Conservation (phyloP, 2,797 vertebrate species). For the Discoglossus pictus region DNA sequence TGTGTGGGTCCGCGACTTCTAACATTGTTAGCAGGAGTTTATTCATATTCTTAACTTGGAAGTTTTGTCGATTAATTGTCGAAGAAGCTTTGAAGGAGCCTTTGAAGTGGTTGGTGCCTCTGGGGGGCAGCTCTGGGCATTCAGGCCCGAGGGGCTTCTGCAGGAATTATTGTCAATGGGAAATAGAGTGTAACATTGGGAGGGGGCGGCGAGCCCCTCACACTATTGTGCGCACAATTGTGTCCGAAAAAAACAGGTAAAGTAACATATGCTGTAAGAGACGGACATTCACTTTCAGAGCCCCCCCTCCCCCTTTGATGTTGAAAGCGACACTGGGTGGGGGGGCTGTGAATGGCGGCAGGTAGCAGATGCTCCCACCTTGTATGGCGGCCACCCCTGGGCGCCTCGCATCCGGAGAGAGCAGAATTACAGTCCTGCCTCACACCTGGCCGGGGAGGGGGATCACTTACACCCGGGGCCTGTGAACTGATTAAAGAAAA, state of each 20-base stretch:
- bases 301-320: constrained; percentile 38
- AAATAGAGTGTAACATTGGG: constrained; percentile 49
- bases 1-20: constrained; percentile 12
- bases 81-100: constrained; percentile 44
- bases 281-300: constrained; percentile 3
- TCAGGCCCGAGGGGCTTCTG: constrained; percentile 40
- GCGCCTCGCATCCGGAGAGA: constrained; percentile 48
- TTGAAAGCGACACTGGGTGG: constrained; percentile 46
- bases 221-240: constrained; percentile 34
- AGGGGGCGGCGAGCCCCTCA: constrained; percentile 42
- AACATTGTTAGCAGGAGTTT: constrained; percentile 34
- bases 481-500: constrained; percentile 44
- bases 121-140: constrained; percentile 44
- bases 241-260: constrained; percentile 62
- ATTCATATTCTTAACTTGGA: constrained; percentile 48
- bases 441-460: constrained; percentile 43
- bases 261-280: constrained; percentile 47
- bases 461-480: constrained; percentile 47
- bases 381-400: constrained; percentile 38
- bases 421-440: constrained; percentile 48
- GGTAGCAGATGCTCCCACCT: constrained; percentile 53
- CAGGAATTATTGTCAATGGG: constrained; percentile 43
- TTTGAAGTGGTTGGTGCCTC: constrained; percentile 48
- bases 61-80: constrained; percentile 43
- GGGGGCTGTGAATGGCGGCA: constrained; percentile 44